Evolutionary conservation across 2,888 invertebrate species (phyloP), one percentile per base, ranked within the genome.

Genomic region (Omphaloscelis lunosa): DNA sequence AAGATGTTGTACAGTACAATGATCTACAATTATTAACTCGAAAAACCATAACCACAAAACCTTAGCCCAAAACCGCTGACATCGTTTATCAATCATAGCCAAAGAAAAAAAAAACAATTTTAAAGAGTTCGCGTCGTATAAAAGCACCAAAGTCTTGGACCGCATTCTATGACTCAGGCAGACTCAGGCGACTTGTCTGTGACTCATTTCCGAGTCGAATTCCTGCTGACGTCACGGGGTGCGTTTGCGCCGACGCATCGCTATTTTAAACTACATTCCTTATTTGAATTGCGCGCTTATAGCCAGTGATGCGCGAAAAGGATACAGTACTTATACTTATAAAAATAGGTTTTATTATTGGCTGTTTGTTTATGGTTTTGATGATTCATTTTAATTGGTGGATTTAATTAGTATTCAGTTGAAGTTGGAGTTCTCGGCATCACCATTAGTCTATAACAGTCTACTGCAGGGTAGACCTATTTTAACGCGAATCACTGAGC

Each of bases 171-270:
- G 92, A 92, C 78, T 92, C 89, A 92, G 84, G 71, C 79, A 75
- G 70, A 89, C 72, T 76, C 66, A 78, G 82, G 73, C 85, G 77
- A 82, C 75, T 77, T 59, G 80, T 56, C 79, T 85, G 86, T 95
- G 95, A 95, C 87, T 95, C 95, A 95, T 91, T 93, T 95, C 95
- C 95, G 95, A 93, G 78, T 91, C 90, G 91, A 90, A 94, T 94
- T 93, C 94, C 93, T 92, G 89, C 81, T 95, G 95, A 95, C 95
- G 95, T 95, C 95, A 95, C 87, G 89, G 95, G 95, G 93, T 91
- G 89, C 77, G 89, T 88, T 88, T 87, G 92, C 92, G 93, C 91
- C 84, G 85, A 89, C 86, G 86, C 85, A 83, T 86, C 84, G 91
- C 91, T 93, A 93, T 93, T 93, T 94, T 92, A 91, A 92, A 90